Conservation (phyloP, 2,113 vertebrate species). For the Jaculus jaculus region DNA sequence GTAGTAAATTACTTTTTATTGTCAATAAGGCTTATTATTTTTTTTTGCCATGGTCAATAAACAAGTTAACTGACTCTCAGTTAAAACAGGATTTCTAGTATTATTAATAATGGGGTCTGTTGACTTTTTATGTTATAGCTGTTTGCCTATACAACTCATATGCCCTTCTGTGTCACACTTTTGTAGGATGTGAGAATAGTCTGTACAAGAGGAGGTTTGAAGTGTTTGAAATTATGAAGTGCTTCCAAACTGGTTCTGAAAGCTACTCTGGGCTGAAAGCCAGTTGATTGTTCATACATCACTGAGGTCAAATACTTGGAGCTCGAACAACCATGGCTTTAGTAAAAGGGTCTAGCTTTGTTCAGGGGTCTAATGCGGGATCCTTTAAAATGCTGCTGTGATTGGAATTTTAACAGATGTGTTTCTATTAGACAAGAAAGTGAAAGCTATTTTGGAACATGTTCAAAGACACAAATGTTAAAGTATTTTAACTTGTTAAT, state of each 20-base stretch:
- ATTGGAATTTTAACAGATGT: neutral
- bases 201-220: neutral
- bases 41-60: neutral
- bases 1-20: neutral
- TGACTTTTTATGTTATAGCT: neutral
- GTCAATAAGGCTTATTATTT: neutral
- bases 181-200: neutral
- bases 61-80: neutral
- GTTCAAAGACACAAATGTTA: slow-evolving; percentile 29
- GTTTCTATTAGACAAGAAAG: slow-evolving; percentile 11
- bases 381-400: neutral
- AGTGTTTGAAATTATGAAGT: neutral
- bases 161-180: neutral
- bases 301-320: slow-evolving; percentile 14
- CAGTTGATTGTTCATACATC: neutral
- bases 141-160: neutral
- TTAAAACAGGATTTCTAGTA: neutral
- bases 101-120: neutral
- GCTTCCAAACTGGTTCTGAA: slow-evolving; percentile 49
- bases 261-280: slow-evolving; percentile 40
- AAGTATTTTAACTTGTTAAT: slow-evolving; percentile 32
- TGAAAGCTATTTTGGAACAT: slow-evolving; percentile 60
- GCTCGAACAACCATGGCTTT: neutral
- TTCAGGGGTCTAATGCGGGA: neutral
- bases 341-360: neutral